Evolutionary conservation across 2,113 vertebrate species (phyloP).

Genomic region (Dromiciops gliroides): DNA sequence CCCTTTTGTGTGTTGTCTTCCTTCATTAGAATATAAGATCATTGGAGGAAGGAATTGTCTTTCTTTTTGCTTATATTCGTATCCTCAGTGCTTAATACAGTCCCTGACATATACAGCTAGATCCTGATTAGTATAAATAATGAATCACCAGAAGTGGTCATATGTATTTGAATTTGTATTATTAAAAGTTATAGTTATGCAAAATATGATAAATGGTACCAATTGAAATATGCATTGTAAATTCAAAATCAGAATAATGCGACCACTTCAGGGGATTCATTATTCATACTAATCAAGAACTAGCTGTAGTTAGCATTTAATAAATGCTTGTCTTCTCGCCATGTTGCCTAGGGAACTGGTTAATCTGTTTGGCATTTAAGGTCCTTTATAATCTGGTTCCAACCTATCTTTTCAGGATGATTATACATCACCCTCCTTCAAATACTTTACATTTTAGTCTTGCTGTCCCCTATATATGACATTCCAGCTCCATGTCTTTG

Average conservation of each 20-base stretch:
- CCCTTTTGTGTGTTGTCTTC: background rate
- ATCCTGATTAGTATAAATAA: background rate
- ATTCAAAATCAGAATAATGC: background rate
- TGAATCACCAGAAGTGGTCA: background rate
- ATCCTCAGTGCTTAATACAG: background rate
- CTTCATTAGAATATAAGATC: background rate
- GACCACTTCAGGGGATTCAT: background rate
- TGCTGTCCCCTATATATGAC: background rate
- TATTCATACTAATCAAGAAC: background rate
- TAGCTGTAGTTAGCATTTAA: background rate
- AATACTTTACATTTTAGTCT: background rate
- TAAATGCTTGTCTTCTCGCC: background rate
- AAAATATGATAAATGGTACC: background rate
- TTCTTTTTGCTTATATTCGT: background rate
- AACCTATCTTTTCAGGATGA: background rate
- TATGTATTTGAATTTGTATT: background rate
- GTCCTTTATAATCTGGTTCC: background rate
- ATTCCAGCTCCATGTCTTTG: background rate
- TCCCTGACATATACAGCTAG: background rate
- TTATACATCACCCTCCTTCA: background rate
- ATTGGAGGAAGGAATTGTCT: background rate
- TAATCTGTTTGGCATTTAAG: background rate
- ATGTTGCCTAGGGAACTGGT: background rate
- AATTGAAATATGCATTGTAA: background rate
- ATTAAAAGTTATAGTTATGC: background rate